Percentiles rank a stretch among this genome's conserved stretches.
Conservation (phyloP, 2,113 vertebrate species). For the Tetrao urogallus region DNA sequence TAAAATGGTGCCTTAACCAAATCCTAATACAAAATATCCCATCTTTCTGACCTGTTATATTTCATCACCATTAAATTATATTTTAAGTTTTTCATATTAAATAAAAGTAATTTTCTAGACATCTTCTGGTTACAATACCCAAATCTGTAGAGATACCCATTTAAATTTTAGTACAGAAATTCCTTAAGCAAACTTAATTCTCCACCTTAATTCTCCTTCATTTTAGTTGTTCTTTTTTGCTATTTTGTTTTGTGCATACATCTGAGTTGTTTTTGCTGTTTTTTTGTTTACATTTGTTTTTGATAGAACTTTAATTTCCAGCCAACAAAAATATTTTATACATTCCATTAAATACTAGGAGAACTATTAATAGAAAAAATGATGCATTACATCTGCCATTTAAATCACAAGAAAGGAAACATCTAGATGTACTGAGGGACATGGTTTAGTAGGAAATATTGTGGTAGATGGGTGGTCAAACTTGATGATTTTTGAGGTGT, state of each 20-base stretch:
- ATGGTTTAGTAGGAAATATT: no score
- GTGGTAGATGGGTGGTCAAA: no score
- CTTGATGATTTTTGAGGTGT: no score
- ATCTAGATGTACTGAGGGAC: no score
- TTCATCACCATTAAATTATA: background rate
- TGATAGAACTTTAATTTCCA: background rate
- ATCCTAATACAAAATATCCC: background rate
- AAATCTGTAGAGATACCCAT: background rate
- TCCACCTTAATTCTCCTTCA: background rate
- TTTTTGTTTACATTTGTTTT: background rate
- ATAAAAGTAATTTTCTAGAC: background rate
- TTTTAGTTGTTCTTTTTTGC: background rate
- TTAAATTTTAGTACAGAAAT: background rate
- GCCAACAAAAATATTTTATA: background rate
- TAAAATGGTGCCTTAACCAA: background rate
- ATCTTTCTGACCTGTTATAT: background rate
- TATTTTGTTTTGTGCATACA: background rate
- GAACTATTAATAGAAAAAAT: background rate
- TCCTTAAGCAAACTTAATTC: background rate
- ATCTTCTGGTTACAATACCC: accelerated
- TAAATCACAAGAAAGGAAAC: background rate
- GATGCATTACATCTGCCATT: background rate
- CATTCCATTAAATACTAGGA: background rate
- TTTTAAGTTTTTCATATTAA: background rate
- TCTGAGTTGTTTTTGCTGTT: accelerated